Evolutionary conservation across 2,797 vertebrate species (phyloP).

Genomic region (Vireo griseus): DNA sequence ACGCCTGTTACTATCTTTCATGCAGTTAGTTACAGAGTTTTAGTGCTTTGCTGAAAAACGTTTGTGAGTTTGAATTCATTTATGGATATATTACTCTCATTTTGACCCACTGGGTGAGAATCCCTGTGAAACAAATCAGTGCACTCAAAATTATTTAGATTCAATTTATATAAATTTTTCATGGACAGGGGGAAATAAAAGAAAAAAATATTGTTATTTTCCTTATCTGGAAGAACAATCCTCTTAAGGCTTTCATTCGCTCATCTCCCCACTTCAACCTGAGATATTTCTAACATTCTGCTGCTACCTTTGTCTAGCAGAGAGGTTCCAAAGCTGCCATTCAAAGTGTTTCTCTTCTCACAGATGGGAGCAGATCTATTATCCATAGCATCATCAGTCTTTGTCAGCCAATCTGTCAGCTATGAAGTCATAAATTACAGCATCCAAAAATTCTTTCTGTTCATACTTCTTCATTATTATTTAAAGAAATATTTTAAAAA

Average conservation of each 20-base stretch:
- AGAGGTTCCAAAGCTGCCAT: conserved; percentile 57
- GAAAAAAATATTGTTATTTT: neutral
- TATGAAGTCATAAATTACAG: conserved; percentile 57
- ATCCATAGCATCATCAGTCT: conserved; percentile 53
- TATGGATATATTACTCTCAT: neutral
- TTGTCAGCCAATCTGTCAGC: conserved; percentile 62
- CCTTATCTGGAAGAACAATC: neutral
- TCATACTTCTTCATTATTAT: conserved; percentile 21
- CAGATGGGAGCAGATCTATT: conserved; percentile 54
- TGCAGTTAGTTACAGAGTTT: neutral
- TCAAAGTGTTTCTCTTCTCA: conserved; percentile 50
- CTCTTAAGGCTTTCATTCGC: neutral
- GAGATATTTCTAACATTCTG: conserved; percentile 46
- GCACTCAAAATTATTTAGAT: neutral
- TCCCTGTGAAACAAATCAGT: neutral
- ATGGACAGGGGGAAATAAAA: rapidly evolving
- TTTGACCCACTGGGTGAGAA: neutral
- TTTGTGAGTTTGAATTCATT: neutral
- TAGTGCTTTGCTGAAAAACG: neutral
- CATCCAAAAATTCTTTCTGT: conserved; percentile 41
- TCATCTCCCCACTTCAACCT: neutral
- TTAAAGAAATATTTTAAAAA: neutral
- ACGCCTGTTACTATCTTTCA: neutral
- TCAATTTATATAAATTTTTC: neutral
- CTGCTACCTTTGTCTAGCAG: conserved; percentile 52